Percentiles rank a stretch among this genome's conserved stretches.
Evolutionary conservation across 2,797 vertebrate genomes (phyloP).

Genomic region (Octomys mimax): DNA sequence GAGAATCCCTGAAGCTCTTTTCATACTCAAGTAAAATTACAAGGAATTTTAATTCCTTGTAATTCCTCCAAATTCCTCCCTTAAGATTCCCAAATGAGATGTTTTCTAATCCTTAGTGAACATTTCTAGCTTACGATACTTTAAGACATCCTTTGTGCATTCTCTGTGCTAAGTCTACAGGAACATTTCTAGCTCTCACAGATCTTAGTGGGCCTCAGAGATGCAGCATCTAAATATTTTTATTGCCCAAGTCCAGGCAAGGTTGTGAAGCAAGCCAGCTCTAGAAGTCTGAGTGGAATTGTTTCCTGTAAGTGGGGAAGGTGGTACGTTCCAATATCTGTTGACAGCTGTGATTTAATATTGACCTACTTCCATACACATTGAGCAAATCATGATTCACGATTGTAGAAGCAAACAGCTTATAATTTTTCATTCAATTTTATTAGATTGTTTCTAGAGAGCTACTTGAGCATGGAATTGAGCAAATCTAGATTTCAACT

Average conservation of each 20-base stretch:
- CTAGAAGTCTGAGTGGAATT: background rate
- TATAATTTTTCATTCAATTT: conserved; percentile 45
- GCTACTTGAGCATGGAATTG: background rate
- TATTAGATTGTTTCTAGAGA: conserved; percentile 57
- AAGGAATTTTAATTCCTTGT: background rate
- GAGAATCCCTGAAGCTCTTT: conserved; percentile 12
- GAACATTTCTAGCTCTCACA: background rate
- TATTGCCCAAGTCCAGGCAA: background rate
- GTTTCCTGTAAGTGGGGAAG: background rate
- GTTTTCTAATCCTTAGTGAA: conserved; percentile 15
- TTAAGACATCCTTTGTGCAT: background rate
- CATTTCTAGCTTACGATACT: background rate
- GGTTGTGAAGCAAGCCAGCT: background rate
- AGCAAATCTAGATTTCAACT: conserved; percentile 55
- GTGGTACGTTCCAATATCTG: background rate
- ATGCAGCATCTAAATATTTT: background rate
- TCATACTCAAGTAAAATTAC: background rate
- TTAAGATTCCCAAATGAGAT: conserved; percentile 24
- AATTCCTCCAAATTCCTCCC: conserved; percentile 10
- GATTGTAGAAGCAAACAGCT: background rate
- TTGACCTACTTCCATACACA: background rate
- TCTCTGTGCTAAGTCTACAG: background rate
- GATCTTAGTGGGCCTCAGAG: background rate
- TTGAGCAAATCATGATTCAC: background rate
- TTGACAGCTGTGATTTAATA: background rate